Base-by-base conservation (phyloP, 2,888 invertebrate genomes). In the Aleiodes alternator region DNA sequence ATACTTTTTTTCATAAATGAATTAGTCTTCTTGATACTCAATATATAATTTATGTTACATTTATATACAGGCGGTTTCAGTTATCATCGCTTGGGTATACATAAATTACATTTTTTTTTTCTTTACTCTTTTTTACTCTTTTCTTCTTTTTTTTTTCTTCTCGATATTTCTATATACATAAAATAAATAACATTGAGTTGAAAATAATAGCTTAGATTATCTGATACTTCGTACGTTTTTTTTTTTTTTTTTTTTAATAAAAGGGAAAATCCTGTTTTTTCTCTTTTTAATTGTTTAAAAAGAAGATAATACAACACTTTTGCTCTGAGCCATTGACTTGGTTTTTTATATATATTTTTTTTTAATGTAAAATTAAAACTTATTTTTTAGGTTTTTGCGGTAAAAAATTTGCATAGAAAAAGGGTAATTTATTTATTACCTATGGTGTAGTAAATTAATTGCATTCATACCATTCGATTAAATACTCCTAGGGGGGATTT, bases 11-110 rank as follows among this genome's bases (percentile, higher is more conserved):
- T 16, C 64, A 64, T 64, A 64, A 64, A 68, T 68, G 23, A 68
- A 51, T 68, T 12, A 68, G 31, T 51, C 68, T 68, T 50, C 50
- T 29, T 51, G 82, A 82, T 87, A 85, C 80, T 77, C 79, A 75
- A 77, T 76, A 77, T 78, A 78, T 80, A 78, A 80, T 80, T 79
- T 81, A 81, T 80, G 75, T 71, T 81, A 81, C 80, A 81, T 74
- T 75, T 82, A 79, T 80, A 75, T 78, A 78, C 78, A 79, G 71
- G 55, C 43, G 66, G 43, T 71, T 73, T 55, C 38, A 51, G n/a
- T 72, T 66, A 50, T 61, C 61, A 48, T 70, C 57, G 14, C 29
- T 61, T 38, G 64, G 38, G 38, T 51, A 71, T 73, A 70, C 72
- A 72, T 74, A 69, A 71, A 75, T 75, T 72, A 75, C 72, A 75